Percentiles rank a stretch among this genome's conserved stretches.
Evolutionary conservation across 2,888 invertebrate species (phyloP).

Genomic region (Brachynemurus nebulosus): DNA sequence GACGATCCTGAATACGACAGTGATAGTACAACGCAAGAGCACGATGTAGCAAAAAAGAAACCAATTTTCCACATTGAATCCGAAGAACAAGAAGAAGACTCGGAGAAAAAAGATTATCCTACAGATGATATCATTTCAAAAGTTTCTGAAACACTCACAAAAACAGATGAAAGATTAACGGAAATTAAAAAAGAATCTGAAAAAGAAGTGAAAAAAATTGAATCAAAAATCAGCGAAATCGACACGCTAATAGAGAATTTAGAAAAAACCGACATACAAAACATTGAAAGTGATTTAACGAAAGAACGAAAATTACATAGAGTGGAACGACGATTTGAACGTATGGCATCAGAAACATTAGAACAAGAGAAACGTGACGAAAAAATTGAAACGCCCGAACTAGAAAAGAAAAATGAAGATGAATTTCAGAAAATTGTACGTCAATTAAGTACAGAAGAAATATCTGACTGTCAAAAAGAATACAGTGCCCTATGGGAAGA

Average conservation of each 20-base stretch:
- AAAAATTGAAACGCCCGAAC: constrained; percentile 26
- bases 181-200: constrained; percentile 17
- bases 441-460: constrained; percentile 36
- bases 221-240: constrained; percentile 29
- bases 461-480: constrained; percentile 35
- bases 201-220: constrained; percentile 26
- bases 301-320: constrained; percentile 28
- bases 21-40: constrained; percentile 12
- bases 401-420: constrained; percentile 28
- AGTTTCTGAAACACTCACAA: constrained; percentile 16
- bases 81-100: constrained; percentile 28
- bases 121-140: constrained; percentile 17
- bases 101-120: no score
- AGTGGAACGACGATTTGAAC: constrained; percentile 36
- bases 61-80: constrained; percentile 34
- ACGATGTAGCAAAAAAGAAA: constrained; percentile 23
- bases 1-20: constrained; percentile 10
- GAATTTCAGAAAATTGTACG: constrained; percentile 35
- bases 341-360: constrained; percentile 35
- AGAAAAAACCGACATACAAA: constrained; percentile 23
- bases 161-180: constrained; percentile 7
- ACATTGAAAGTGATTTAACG: constrained; percentile 11
- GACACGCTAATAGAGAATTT: constrained; percentile 30
- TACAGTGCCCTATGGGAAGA: constrained; percentile 35
- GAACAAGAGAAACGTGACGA: constrained; percentile 26